phyloP scores from a whole-genome alignment of 2,888 invertebrate species.

The Tipula vernalis region DNA sequence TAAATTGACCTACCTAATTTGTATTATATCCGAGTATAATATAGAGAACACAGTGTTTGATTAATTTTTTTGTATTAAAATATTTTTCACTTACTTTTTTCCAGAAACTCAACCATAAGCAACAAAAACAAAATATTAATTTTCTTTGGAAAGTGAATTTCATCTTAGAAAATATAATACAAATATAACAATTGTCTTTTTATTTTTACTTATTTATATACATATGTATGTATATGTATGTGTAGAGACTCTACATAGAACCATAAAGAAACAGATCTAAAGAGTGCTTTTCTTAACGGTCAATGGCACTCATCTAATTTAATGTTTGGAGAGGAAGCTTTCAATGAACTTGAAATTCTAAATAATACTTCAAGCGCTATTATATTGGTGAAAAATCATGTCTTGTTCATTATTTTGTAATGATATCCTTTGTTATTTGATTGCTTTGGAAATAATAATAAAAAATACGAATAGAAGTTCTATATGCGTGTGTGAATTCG shows the following conservation, averaged over 20 bases:
- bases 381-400: slow-evolving; percentile 4
- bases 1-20: neutral
- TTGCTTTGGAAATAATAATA: neutral
- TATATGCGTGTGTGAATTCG: no score
- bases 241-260: neutral
- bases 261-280: neutral
- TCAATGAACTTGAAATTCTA: neutral
- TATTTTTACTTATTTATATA: neutral
- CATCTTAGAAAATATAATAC: neutral
- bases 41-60: neutral
- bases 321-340: slow-evolving; percentile 4
- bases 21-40: neutral
- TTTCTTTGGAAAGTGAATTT: neutral
- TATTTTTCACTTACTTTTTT: neutral
- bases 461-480: neutral
- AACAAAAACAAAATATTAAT: neutral
- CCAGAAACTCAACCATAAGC: neutral
- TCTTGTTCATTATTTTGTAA: neutral
- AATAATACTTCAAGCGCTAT: neutral
- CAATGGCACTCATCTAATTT: slow-evolving; percentile 4
- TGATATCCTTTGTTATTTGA: neutral
- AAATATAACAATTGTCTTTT: neutral
- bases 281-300: slow-evolving; percentile 4
- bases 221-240: neutral
- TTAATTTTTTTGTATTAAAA: neutral